phyloP scores from a whole-genome alignment of 2,113 vertebrate genomes.

The Camelus bactrianus region DNA sequence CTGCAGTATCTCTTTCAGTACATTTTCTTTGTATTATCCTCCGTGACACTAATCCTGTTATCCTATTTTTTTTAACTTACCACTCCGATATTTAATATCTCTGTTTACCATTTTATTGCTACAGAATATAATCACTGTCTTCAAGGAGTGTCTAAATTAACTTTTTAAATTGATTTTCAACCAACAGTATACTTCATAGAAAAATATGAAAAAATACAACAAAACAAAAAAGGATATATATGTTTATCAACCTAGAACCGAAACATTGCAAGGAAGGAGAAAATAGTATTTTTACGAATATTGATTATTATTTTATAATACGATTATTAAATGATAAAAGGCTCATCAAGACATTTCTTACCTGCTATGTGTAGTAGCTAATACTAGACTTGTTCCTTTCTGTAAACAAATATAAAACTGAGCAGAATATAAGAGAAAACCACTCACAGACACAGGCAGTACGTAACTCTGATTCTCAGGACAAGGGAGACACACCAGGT shows the following conservation, averaged over 20 bases:
- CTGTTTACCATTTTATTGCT: slow-evolving; percentile 52
- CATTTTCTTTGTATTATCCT: not conserved
- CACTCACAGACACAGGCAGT: not conserved
- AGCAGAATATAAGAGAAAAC: not conserved
- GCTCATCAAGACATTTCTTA: slow-evolving; percentile 4
- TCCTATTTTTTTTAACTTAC: slow-evolving; percentile 29
- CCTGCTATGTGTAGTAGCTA: not conserved
- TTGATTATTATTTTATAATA: not conserved
- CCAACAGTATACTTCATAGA: not conserved
- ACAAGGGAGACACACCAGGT: not conserved
- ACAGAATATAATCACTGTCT: slow-evolving; percentile 20
- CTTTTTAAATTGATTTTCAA: slow-evolving; percentile 45
- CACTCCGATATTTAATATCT: slow-evolving; percentile 45
- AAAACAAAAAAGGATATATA: not conserved
- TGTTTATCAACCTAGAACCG: not conserved
- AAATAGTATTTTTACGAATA: not conserved
- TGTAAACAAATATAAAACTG: not conserved
- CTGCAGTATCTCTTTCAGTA: not conserved
- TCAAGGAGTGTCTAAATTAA: slow-evolving; percentile 44
- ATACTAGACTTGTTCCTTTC: not conserved
- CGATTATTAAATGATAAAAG: not conserved
- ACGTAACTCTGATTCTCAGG: not conserved
- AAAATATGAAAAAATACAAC: not conserved
- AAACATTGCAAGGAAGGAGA: not conserved
- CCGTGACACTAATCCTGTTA: not conserved